Percentiles rank a stretch among this genome's conserved stretches.
Conservation (phyloP, 1,140 invertebrate species). For the Orussus abietinus region DNA sequence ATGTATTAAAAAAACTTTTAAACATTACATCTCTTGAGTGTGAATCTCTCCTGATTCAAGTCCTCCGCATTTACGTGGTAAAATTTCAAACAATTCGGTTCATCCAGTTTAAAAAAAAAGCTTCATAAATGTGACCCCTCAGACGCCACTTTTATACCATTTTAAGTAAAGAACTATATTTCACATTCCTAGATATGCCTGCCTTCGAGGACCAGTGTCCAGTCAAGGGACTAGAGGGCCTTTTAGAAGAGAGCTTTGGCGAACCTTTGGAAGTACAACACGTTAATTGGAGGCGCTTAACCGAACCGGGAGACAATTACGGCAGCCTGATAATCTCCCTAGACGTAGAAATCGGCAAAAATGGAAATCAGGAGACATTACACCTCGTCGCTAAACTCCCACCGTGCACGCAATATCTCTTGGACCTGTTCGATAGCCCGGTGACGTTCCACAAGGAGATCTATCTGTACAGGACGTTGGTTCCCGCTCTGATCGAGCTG, state of each 20-base stretch:
- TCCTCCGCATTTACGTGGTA: no score
- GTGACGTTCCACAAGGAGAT: constrained; percentile 59
- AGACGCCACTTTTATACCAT: no score
- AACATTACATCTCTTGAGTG: no score
- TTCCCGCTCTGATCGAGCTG: constrained; percentile 50
- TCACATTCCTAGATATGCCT: no score
- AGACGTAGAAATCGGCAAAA: constrained; percentile 27
- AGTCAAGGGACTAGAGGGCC: constrained; percentile 30
- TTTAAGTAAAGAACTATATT: no score
- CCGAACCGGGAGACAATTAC: constrained; percentile 60
- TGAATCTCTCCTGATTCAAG: no score
- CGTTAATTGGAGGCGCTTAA: constrained; percentile 45
- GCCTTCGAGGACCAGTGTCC: no score
- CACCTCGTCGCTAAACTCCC: constrained; percentile 59
- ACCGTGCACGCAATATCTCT: constrained; percentile 54
- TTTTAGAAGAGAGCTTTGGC: constrained; percentile 31
- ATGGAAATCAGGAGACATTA: constrained; percentile 35
- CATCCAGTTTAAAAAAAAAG: no score
- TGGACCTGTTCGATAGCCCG: constrained; percentile 57
- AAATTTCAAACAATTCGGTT: no score
- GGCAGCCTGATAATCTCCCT: constrained; percentile 58
- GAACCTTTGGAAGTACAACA: constrained; percentile 25
- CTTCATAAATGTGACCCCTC: no score
- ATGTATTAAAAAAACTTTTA: no score
- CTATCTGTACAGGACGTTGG: constrained; percentile 54